Conservation (phyloP, 1,140 invertebrate species). For the Aphis gossypii region DNA sequence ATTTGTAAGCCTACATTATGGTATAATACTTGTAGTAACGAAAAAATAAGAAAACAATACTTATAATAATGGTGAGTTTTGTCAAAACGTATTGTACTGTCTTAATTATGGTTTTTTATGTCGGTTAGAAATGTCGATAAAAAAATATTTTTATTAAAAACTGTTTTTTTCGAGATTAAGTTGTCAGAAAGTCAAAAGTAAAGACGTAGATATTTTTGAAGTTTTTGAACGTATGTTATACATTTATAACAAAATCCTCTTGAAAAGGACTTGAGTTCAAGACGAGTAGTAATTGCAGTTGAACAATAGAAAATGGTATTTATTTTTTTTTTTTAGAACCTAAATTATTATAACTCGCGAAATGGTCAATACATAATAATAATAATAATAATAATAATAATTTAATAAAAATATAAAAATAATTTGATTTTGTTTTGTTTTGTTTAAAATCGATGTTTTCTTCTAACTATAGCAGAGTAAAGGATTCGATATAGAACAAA, state of each 20-base stretch:
- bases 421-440: background rate
- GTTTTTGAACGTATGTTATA: background rate
- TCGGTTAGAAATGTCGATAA: background rate
- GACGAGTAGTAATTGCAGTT: background rate
- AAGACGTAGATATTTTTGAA: background rate
- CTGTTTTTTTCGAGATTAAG: background rate
- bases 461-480: background rate
- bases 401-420: background rate
- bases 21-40: background rate
- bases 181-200: background rate
- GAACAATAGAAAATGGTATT: background rate
- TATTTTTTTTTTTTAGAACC: background rate
- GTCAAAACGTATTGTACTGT: background rate
- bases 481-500: background rate
- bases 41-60: background rate
- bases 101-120: background rate
- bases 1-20: background rate
- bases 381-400: background rate
- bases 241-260: background rate
- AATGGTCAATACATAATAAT: background rate
- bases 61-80: background rate
- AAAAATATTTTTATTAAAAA: background rate
- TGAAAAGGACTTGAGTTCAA: background rate
- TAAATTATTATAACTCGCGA: background rate
- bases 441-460: background rate